Percentiles rank a stretch among this genome's conserved stretches.
phyloP scores from a whole-genome alignment of 2,113 vertebrate species.

The Chaetodon trifascialis region DNA sequence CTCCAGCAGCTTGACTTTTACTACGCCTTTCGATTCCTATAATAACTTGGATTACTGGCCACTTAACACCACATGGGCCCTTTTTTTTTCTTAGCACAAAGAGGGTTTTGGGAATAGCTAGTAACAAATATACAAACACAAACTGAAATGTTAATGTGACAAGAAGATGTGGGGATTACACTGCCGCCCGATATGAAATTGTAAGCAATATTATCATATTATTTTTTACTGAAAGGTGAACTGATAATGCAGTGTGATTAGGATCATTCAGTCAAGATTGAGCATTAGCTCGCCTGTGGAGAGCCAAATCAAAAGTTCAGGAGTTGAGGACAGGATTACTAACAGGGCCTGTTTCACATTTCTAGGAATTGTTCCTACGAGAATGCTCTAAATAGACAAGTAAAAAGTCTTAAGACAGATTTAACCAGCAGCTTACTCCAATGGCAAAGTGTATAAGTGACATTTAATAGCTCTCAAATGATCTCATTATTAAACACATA shows the following conservation, averaged over 20 bases:
- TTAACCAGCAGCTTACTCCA: not conserved
- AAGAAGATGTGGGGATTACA: not conserved
- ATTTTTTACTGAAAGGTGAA: not conserved
- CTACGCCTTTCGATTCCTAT: constrained; percentile 32
- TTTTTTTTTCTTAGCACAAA: not conserved
- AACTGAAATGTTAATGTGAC: not conserved
- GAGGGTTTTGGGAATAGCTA: not conserved
- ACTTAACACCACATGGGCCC: constrained; percentile 27
- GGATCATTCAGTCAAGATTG: not conserved
- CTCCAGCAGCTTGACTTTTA: constrained; percentile 44
- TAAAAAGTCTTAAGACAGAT: not conserved
- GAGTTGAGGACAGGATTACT: not conserved
- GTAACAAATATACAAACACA: not conserved
- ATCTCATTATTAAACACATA: not conserved
- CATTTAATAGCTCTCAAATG: not conserved
- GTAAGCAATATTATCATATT: not conserved
- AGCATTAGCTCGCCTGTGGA: not conserved
- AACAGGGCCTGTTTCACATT: not conserved
- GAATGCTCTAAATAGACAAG: not conserved
- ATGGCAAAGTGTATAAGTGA: not conserved
- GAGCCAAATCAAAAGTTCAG: not conserved
- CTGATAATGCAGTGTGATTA: not conserved
- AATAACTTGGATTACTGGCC: constrained; percentile 31
- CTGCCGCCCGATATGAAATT: not conserved
- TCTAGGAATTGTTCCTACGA: not conserved